Evolutionary conservation across 2,888 invertebrate species (phyloP), one percentile per base, ranked within the genome.

Genomic region (Pelosia muscerda): DNA sequence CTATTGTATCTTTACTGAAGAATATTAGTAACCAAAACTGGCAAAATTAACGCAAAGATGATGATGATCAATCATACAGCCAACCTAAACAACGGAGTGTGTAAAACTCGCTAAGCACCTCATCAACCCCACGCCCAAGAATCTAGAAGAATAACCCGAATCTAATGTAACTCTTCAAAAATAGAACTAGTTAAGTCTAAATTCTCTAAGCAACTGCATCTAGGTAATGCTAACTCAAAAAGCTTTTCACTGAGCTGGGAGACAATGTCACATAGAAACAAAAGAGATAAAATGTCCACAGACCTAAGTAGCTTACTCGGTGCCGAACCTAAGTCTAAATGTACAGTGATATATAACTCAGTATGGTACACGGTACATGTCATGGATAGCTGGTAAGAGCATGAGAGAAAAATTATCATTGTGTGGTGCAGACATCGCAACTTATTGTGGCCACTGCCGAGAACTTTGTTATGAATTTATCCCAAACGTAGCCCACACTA

Each of bases 341-440:
- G 55, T 49, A 69, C 26, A 19, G 31, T 49, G 53, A 63, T 56
- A 66, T 42, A 69, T 63, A 66, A 56, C 55, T 58, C 26, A 34
- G 31, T 56, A 22, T 59, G 60, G 56, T 65, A 8, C 23, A 42
- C 25, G 59, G 23, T 63, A 70, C 26, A 60, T 42, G 22, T 59
- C 49, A 65, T 56, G 60, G 63, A 55, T 70, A 60, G 59, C 66
- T 56, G 42, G 58, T 66, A 75, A 73, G 61, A 67, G 59, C 66
- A 63, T 68, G 49, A 70, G 63, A 71, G 68, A 57, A 73, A 72
- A 81, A 76, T 79, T 63, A 70, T 63, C 15, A 19, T 23, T 34
- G 5, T 54, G 2, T 34, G 10, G 11, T 42, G 23, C 60, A 68
- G 42, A 64, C 59, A 9, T 23, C 4, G 60, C 28, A 25, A 68